Evolutionary conservation across 2,888 invertebrate genomes (phyloP).

Genomic region (Catocala fraxini): DNA sequence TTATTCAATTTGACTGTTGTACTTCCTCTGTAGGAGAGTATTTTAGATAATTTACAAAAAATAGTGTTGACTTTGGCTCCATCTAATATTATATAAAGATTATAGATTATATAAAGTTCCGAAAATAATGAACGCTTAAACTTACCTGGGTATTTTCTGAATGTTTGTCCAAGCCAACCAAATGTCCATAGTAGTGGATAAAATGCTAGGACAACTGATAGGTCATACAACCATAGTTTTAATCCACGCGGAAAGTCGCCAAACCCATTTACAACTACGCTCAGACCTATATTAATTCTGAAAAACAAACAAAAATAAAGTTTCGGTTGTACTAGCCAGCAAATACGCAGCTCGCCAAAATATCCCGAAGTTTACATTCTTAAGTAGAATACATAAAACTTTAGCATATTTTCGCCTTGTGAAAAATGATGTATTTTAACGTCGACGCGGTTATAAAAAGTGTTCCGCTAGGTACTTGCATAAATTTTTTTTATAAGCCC

Average conservation of each 20-base stretch:
- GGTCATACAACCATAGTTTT: constrained; percentile 74
- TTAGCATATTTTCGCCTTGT: constrained; percentile 28
- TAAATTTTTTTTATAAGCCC: constrained; percentile 18
- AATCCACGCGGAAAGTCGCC: constrained; percentile 73
- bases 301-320: constrained; percentile 19
- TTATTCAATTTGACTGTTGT: constrained; percentile 2
- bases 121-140: constrained; percentile 4
- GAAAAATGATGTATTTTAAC: constrained; percentile 37
- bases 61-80: no score
- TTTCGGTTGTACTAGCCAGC: not conserved
- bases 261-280: constrained; percentile 71
- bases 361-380: no score
- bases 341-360: constrained; percentile 20
- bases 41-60: no score
- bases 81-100: no score
- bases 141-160: constrained; percentile 64
- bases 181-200: constrained; percentile 70
- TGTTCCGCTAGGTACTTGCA: constrained; percentile 15
- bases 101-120: no score
- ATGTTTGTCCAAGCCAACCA: constrained; percentile 55
- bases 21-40: not conserved
- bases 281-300: constrained; percentile 76
- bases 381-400: constrained; percentile 24
- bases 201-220: constrained; percentile 66
- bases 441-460: constrained; percentile 24